Base-by-base conservation (phyloP, 2,113 vertebrate genomes). In the Reinhardtius hippoglossoides region DNA sequence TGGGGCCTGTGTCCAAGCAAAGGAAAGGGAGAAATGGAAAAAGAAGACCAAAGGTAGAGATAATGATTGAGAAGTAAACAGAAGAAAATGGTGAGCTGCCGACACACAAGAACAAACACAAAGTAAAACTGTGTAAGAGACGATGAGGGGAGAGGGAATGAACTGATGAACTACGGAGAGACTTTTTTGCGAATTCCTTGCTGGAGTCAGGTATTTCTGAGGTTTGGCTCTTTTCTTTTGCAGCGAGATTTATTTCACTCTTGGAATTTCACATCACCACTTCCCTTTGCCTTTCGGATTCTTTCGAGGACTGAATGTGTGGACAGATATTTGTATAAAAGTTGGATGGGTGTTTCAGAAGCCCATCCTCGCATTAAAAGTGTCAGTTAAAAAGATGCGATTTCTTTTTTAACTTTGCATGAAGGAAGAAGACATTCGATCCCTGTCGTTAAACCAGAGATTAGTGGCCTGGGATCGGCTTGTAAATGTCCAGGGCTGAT, bases 201-300 rank as follows among this genome's bases (percentile, higher is more conserved):
- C 82, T 77, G 5, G 63, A 86, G 78, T 89, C 62, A 71, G 71
- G 83, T 86, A 89, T 90, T 83, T 88, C 79, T 90, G 88, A 89
- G 92, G 91, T 91, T 93, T 92, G 88, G 81, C 87, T n/a, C 79
- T 81, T 87, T 89, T 18, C 78, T 70, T 3, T 84, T 71, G 63
- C 74, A 82, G 88, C 74, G 66, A 80, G 82, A 92, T 91, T 89
- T 91, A 88, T 89, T 91, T 87, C 78, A 87, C 80, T 83, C 82
- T 67, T 80, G 76, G 73, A 91, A 84, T 86, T 87, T 79, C 68
- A 82, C 64, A 68, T 79, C 54, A 70, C 62, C 50, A 15, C 58
- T 78, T 64, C 61, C 67, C 55, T 48, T 62, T 12, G 40, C 40
- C 40, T 10, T 42, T 42, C 35, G 59, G 62, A 48, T 74, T 85